A percentile compares a stretch with the other conserved stretches of the same genome.
phyloP scores from a whole-genome alignment of 2,888 invertebrate genomes.

The Tenthredo amoena region DNA sequence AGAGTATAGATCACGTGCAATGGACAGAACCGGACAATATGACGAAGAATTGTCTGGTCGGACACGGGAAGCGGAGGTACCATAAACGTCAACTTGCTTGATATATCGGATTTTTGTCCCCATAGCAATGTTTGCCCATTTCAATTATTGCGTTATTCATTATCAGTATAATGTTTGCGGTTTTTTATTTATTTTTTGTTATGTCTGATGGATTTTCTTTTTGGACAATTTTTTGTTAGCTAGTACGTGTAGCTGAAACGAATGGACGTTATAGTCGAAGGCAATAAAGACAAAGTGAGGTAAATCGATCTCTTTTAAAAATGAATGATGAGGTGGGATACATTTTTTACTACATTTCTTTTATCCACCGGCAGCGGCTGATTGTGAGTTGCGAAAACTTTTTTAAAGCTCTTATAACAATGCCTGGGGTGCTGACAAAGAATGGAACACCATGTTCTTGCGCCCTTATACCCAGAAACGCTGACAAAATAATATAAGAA shows the following conservation, averaged over 20 bases:
- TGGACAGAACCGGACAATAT: not conserved
- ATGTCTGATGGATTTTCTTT: not conserved
- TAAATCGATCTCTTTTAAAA: not conserved
- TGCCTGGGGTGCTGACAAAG: not conserved
- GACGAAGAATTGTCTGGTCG: constrained; percentile 1
- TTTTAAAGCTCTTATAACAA: not conserved
- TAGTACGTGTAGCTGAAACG: not conserved
- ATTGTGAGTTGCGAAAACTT: not conserved
- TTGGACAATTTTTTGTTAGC: not conserved
- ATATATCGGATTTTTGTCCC: constrained; percentile 2
- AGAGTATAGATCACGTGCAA: not conserved
- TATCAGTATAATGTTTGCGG: not conserved
- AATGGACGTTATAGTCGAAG: not conserved
- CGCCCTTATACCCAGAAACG: not conserved
- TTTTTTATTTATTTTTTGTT: not conserved
- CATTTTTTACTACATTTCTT: not conserved
- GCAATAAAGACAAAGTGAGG: not conserved
- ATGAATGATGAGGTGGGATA: constrained; percentile 7
- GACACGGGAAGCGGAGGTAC: not conserved
- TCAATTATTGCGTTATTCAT: not conserved
- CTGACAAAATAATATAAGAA: not conserved
- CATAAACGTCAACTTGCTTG: not conserved
- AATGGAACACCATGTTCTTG: not conserved
- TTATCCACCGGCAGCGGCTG: not conserved
- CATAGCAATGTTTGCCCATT: not conserved